These are phyloP conservation scores for Polyergus mexicanus DNA, from an alignment of 1,140 invertebrate species.

Conservation along the genomic window DNA sequence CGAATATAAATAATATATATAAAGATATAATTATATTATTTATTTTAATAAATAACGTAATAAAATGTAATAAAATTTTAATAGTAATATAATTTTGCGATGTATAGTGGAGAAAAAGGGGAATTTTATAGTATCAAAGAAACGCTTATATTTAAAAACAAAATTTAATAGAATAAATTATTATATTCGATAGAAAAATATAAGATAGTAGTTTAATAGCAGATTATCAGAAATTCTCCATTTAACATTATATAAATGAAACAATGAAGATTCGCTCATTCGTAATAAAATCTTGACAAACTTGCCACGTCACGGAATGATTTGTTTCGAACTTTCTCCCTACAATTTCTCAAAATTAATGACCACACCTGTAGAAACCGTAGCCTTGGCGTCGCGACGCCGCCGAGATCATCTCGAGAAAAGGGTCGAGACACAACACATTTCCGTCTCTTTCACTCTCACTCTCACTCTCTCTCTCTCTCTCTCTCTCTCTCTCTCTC, in stretches of 20 bases:
- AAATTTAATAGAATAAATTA: not conserved
- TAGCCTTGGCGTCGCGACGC: constrained; percentile 44
- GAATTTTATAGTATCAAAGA: not conserved
- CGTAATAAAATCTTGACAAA: constrained; percentile 6
- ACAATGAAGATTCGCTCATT: not conserved
- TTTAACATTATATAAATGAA: constrained; percentile 1
- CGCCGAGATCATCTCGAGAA: constrained; percentile 40
- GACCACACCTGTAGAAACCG: constrained; percentile 64
- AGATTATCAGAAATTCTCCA: not conserved
- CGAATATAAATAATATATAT: not conserved
- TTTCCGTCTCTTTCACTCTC: constrained; percentile 2
- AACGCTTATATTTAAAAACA: not conserved
- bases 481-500: constrained; percentile 22
- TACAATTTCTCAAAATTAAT: constrained; percentile 67
- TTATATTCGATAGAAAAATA: not conserved
- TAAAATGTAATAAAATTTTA: not conserved
- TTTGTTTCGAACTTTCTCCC: constrained; percentile 60
- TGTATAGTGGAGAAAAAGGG: too few relatives aligned
- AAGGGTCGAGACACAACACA: constrained; percentile 21
- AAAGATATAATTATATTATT: not conserved
- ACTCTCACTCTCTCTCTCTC: not conserved
- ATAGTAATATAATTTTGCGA: not conserved
- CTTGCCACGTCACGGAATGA: constrained; percentile 40
- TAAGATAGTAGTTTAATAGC: not conserved
- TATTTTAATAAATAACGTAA: not conserved